Conservation (phyloP, 2,113 vertebrate species). For the Struthidea cinerea region DNA sequence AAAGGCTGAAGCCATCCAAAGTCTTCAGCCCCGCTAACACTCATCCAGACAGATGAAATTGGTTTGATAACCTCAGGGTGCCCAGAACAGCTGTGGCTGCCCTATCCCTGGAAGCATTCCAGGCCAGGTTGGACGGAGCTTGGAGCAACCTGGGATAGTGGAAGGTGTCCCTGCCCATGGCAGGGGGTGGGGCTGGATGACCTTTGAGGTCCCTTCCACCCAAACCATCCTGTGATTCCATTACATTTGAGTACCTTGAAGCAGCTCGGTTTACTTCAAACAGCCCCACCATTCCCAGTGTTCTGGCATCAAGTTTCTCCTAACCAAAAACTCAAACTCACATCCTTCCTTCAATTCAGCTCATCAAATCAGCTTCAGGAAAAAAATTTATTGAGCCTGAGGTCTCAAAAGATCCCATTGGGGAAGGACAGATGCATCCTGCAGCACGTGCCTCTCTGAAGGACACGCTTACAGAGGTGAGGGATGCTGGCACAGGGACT, state of each 20-base stretch:
- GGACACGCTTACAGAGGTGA: background rate
- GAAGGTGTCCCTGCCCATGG: background rate
- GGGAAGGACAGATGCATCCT: background rate
- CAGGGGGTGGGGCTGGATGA: background rate
- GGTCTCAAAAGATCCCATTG: background rate
- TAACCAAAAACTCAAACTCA: background rate
- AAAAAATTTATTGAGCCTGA: background rate
- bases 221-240: background rate
- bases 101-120: background rate
- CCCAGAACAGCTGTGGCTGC: background rate
- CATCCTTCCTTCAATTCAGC: background rate
- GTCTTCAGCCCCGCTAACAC: background rate
- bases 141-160: background rate
- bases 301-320: background rate
- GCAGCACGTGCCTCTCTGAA: background rate
- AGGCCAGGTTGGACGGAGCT: background rate
- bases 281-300: background rate
- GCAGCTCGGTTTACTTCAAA: background rate
- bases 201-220: background rate
- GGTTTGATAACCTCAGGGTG: background rate
- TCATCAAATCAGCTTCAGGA: background rate
- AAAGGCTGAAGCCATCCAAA: background rate
- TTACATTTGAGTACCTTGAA: background rate
- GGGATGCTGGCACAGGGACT: background rate
- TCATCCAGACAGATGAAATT: background rate